phyloP scores from a whole-genome alignment of 2,797 vertebrate species.

The Austrolebias charrua region DNA sequence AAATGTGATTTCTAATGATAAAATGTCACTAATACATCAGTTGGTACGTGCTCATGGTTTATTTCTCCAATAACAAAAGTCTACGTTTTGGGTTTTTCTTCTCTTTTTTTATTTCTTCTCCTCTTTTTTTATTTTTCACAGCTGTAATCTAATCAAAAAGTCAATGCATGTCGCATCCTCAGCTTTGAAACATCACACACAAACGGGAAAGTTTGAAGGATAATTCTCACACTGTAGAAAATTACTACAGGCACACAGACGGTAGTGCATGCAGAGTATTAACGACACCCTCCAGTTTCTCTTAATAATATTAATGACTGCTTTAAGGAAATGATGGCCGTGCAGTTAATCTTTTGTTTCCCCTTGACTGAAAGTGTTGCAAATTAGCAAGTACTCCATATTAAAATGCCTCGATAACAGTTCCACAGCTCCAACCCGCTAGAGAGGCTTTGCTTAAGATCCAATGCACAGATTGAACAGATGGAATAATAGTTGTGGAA shows the following conservation, averaged over 20 bases:
- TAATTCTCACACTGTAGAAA: constrained; percentile 5
- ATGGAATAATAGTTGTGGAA: constrained; percentile 63
- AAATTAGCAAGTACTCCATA: constrained; percentile 60
- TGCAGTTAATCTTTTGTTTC: constrained; percentile 61
- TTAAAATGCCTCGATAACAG: constrained; percentile 72
- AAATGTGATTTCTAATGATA: constrained; percentile 13
- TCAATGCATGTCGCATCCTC: too few relatives aligned
- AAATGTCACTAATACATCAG: neutral
- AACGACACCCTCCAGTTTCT: constrained; percentile 19
- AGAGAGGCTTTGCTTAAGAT: constrained; percentile 46
- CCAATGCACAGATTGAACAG: constrained; percentile 56
- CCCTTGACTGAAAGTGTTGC: constrained; percentile 69
- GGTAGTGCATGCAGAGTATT: constrained; percentile 8
- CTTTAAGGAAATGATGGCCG: constrained; percentile 65
- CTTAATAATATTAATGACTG: constrained; percentile 56
- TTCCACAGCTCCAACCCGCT: constrained; percentile 59
- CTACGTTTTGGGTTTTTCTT: constrained; percentile 3
- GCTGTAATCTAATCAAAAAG: too few relatives aligned
- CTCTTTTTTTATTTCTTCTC: constrained; percentile 14
- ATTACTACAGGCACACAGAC: constrained; percentile 13
- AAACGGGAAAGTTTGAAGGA: constrained; percentile 17
- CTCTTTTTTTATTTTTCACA: neutral
- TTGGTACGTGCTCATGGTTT: constrained; percentile 7
- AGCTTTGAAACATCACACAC: neutral
- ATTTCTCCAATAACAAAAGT: constrained; percentile 8